Conservation (phyloP, 2,113 vertebrate genomes). For the Zosterops pallidus region DNA sequence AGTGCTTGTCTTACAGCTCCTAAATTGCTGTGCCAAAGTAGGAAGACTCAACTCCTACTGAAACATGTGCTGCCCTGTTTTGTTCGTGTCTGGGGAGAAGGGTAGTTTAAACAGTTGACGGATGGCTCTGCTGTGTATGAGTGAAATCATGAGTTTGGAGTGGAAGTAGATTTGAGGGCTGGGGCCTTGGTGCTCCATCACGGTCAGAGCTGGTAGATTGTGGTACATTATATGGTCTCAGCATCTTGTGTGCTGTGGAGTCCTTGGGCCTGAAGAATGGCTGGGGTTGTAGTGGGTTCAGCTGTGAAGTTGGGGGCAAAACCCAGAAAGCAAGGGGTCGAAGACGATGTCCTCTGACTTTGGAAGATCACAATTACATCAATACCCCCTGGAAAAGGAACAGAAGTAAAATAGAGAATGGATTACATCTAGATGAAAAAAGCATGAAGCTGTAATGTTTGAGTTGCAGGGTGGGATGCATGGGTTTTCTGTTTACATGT, state of each 20-base stretch:
- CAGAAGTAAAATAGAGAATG: neutral
- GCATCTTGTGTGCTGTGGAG: neutral
- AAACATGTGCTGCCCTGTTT: neutral
- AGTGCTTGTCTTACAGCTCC: constrained; percentile 22
- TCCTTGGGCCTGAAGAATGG: neutral
- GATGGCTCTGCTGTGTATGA: neutral
- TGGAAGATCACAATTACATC: neutral
- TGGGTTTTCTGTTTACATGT: neutral
- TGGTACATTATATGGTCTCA: neutral
- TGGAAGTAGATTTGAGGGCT: neutral
- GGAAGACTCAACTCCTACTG: neutral
- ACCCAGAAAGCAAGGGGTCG: neutral
- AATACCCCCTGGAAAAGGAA: neutral
- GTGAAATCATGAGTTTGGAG: neutral
- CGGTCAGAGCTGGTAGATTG: fast-evolving
- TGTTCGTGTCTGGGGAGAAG: neutral
- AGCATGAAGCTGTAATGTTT: neutral
- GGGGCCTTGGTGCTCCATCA: neutral
- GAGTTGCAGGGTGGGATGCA: neutral
- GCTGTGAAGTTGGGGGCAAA: neutral
- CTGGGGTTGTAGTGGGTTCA: fast-evolving
- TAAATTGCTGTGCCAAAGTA: neutral
- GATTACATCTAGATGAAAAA: neutral
- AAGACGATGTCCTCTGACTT: neutral
- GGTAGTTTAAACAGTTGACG: neutral